Percentiles rank a stretch among this genome's conserved stretches.
These are phyloP conservation scores for Anguilla rostrata DNA, from an alignment of 2,113 vertebrate species.

Conservation along the genomic window DNA sequence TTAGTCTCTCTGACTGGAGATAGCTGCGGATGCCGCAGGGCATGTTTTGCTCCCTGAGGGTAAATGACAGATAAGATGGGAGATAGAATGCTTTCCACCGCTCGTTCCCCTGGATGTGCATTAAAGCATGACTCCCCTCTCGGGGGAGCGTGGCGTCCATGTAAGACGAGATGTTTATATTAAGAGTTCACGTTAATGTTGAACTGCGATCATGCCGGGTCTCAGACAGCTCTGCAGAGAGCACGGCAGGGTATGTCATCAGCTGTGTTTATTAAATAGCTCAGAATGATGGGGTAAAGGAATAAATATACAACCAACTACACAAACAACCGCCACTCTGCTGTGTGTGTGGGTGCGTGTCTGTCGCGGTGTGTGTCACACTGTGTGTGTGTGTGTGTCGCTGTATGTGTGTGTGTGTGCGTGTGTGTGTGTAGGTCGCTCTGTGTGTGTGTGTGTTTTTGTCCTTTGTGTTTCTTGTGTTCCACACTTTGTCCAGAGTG, in stretches of 20 bases:
- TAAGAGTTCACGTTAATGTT: neutral
- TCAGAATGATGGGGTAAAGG: neutral
- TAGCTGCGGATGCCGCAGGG: neutral
- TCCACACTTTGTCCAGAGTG: too few species aligned
- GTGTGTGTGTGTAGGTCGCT: neutral
- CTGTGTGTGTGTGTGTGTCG: neutral
- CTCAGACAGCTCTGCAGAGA: neutral
- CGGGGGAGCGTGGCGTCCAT: neutral
- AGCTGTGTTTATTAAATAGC: neutral
- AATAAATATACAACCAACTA: neutral
- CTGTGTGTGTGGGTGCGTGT: slow-evolving; percentile 21
- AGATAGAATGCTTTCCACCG: neutral
- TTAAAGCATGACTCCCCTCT: neutral
- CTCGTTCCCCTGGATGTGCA: neutral
- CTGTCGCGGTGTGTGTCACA: neutral
- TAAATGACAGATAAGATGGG: neutral
- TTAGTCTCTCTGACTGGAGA: neutral
- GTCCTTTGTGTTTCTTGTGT: too few species aligned
- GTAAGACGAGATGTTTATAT: neutral
- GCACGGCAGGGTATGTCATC: neutral
- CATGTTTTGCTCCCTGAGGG: neutral
- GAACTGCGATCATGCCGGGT: neutral
- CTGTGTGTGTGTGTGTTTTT: neutral
- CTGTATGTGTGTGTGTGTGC: neutral
- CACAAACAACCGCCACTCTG: slow-evolving; percentile 17